Evolutionary conservation across 1,140 invertebrate species (phyloP), one percentile per base, ranked within the genome.

Genomic region (Mamestra configurata): DNA sequence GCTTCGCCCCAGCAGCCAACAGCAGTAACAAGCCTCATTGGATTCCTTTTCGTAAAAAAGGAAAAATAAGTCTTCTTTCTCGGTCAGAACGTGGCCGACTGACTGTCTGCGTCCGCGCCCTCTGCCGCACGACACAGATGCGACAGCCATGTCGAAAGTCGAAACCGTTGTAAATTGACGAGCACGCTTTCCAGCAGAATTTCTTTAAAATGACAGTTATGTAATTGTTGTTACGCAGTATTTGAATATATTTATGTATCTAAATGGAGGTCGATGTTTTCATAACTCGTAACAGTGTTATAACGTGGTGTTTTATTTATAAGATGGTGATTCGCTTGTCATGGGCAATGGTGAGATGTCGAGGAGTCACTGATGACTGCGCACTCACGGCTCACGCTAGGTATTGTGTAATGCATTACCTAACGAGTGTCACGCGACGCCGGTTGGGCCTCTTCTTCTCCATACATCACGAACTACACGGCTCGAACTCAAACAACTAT

Each of bases 371-470:
- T 40, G 77, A 71, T 73, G 77, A 79, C 55, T 79, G 66, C 77
- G 59, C 79, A 78, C 37, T n/a, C n/a, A n/a, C n/a, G n/a, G 27
- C 27, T 13, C 4, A n/a, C 5, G 15, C 49, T 57, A n/a, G n/a
- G n/a, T n/a, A 55, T 84, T 79, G 79, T 70, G 73, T 35, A 84
- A 81, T 66, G 55, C 70, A 78, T 81, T 84, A 75, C 79, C 6
- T 77, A 84, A 82, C 77, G 77, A 80, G 64, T 37, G 40, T 31
- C 64, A 61, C n/a, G 46, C 37, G 43, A 73, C 24, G 66, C 11
- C n/a, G 53, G 49, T 1, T 11, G 43, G 20, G 46, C 27, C 71
- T 59, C 53, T 46, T 75, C 37, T 73, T 57, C 71, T 22, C 3
- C 53, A 57, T 57, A 57, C 11, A 37, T 2, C 31, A 75, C 53